These are phyloP conservation scores for Tetranychus truncatus DNA, from an alignment of 2,888 invertebrate genomes.

Conservation along the genomic window DNA sequence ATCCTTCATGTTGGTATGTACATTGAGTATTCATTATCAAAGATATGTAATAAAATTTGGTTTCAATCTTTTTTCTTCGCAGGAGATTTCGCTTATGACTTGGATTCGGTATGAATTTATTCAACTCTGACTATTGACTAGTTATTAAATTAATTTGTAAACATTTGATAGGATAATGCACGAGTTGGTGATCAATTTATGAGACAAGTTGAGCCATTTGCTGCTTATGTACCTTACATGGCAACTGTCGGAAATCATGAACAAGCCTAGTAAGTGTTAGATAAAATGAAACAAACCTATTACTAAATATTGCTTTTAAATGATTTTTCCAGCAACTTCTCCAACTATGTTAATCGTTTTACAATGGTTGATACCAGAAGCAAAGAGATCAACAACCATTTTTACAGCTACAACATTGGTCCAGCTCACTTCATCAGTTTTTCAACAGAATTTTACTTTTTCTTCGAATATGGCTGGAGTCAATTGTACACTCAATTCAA, in stretches of 20 bases:
- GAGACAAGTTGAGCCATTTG: slow-evolving; percentile 71
- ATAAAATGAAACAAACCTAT: neutral
- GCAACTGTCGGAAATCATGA: slow-evolving; percentile 76
- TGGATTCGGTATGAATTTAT: neutral
- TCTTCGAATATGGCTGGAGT: slow-evolving; percentile 59
- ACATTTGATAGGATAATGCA: slow-evolving; percentile 22
- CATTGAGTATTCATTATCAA: neutral
- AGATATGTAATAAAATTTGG: neutral
- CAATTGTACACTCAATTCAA: slow-evolving; percentile 58
- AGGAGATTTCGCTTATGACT: slow-evolving; percentile 1
- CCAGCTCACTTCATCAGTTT: slow-evolving; percentile 75
- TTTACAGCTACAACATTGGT: slow-evolving; percentile 72
- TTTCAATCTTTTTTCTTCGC: neutral
- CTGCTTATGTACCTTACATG: slow-evolving; percentile 67
- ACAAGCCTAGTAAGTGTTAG: slow-evolving; percentile 33
- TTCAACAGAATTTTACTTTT: slow-evolving; percentile 88
- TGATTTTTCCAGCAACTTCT: slow-evolving; percentile 34
- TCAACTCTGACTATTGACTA: neutral
- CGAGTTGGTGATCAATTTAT: slow-evolving; percentile 66
- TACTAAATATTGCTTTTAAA: neutral
- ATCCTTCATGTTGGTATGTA: slow-evolving; percentile 20
- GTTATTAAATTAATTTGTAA: slow-evolving; percentile 18
- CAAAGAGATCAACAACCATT: slow-evolving; percentile 37
- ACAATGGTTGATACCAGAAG: slow-evolving; percentile 32
- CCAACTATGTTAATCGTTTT: slow-evolving; percentile 38